Evolutionary conservation across 1,140 invertebrate species (phyloP).

Genomic region (Drosophila eugracilis): DNA sequence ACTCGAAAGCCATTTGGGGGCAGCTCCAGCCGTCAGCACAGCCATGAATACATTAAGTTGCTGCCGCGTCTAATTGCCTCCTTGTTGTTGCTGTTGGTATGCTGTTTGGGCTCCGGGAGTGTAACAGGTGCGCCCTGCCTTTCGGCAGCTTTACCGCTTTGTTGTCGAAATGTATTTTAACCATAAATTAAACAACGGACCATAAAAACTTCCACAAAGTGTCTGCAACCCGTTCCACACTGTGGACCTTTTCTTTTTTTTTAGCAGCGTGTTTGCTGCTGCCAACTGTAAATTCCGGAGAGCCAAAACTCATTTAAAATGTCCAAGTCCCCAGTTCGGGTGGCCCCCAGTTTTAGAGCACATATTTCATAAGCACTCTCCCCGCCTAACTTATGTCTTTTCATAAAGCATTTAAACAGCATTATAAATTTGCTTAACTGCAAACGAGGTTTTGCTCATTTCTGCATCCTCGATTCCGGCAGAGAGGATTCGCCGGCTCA

Average conservation of each 20-base stretch:
- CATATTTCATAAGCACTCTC: constrained; percentile 56
- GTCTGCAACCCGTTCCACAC: constrained; percentile 53
- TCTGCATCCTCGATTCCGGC: constrained; percentile 27
- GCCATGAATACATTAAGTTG: constrained; percentile 70
- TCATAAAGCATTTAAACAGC: constrained; percentile 77
- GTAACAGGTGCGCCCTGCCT: constrained; percentile 66
- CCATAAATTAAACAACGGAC: constrained; percentile 81
- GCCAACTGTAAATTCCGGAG: constrained; percentile 53
- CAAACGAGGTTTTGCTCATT: constrained; percentile 62
- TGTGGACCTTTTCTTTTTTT: constrained; percentile 15
- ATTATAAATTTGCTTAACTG: constrained; percentile 74
- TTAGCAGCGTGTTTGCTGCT: constrained; percentile 13
- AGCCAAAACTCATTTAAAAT: constrained; percentile 74
- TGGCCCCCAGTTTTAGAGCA: constrained; percentile 15
- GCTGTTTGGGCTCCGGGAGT: constrained; percentile 10
- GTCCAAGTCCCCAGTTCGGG: too few relatives aligned
- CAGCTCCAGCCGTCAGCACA: constrained; percentile 14
- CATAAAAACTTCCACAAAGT: constrained; percentile 80
- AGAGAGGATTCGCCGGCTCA: constrained; percentile 25
- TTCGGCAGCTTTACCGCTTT: constrained; percentile 43
- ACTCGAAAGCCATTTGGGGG: constrained; percentile 2
- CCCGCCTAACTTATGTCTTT: constrained; percentile 64
- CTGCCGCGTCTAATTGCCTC: constrained; percentile 64
- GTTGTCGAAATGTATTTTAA: constrained; percentile 73
- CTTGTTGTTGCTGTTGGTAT: constrained; percentile 24